phyloP scores from a whole-genome alignment of 2,797 vertebrate genomes.

The Thaleichthys pacificus region DNA sequence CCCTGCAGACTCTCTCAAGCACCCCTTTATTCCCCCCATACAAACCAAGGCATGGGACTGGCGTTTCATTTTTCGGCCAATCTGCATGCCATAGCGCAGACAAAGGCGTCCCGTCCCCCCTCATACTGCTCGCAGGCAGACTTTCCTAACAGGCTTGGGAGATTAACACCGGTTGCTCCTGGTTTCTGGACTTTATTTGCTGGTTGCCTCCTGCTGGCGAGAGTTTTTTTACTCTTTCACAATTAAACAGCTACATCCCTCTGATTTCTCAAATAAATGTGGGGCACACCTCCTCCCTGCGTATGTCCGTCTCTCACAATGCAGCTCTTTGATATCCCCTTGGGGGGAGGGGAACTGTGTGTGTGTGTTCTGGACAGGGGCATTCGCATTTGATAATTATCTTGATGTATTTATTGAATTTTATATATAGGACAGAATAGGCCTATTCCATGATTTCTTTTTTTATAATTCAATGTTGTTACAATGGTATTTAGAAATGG shows the following conservation, averaged over 20 bases:
- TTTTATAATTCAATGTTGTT: constrained; percentile 2
- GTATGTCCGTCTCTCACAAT: constrained; percentile 57
- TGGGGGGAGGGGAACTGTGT: constrained; percentile 43
- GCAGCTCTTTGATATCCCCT: constrained; percentile 28
- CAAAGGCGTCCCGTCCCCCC: constrained; percentile 74
- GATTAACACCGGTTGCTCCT: constrained; percentile 82
- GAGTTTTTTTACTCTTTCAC: constrained; percentile 66
- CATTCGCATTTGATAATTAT: background rate
- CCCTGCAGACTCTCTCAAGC: constrained; percentile 79
- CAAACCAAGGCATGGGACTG: constrained; percentile 78
- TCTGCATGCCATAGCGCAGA: constrained; percentile 78
- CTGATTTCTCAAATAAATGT: constrained; percentile 60
- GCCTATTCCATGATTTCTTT: background rate
- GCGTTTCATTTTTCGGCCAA: constrained; percentile 69
- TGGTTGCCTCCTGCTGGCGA: constrained; percentile 69
- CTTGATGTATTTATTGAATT: background rate
- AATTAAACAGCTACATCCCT: constrained; percentile 74
- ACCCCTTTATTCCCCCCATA: constrained; percentile 78
- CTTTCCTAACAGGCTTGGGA: constrained; percentile 79
- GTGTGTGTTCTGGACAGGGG: constrained; percentile 29
- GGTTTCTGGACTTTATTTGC: constrained; percentile 65
- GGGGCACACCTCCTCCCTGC: constrained; percentile 58
- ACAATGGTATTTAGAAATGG: background rate
- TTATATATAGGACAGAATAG: no score
- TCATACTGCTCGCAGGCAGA: constrained; percentile 61